Base-by-base conservation (phyloP, 2,113 vertebrate genomes). In the Bos indicus region DNA sequence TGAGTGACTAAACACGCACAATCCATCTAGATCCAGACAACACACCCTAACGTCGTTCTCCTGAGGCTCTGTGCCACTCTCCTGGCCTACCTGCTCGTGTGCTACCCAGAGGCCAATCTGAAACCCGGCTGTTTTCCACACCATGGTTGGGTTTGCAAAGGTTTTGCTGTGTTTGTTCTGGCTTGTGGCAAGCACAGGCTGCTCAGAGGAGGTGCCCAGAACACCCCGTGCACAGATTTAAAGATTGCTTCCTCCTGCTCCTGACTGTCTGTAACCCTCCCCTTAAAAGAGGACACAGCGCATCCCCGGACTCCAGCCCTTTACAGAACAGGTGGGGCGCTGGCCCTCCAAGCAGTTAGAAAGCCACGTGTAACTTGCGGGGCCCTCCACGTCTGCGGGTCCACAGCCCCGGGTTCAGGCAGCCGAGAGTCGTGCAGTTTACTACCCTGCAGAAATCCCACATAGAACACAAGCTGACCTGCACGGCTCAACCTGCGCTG, bases 1-100 rank as follows among this genome's bases (percentile, higher is more conserved):
- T 13, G 12, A 26, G 40, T 7, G 40, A 2, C 40, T 12, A 0
- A 43, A 14, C 21, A 13, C 0, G 1, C 71, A 26, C n/a, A 14
- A 7, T 16, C 30, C 33, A 12, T 52, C 16, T 11, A 40, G 33
- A 30, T 43, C 16, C 14, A 43, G 33, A n/a, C 23, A 36, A 6
- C 19, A 23, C 7, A 25, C 30, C 36, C 40, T n/a, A 1, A 62
- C 6, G 5, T 26, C 62, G 12, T 6, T 67, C 56, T 88, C 64
- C 85, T 13, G n/a, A 88, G 36, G 82, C 52, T 91, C 52, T 17
- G 83, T 17, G n/a, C 48, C 51, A 1, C 62, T 23, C 7, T 6
- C 77, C 40, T 36, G 84, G 64, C 92, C 57, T 36, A 3, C 67
- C 33, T 25, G 43, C 17, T 28, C 54, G 17, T 40, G 23, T 28